Percentiles rank a stretch among this genome's conserved stretches.
Evolutionary conservation across 2,113 vertebrate species (phyloP).

Genomic region (Paraplagusia blochii): DNA sequence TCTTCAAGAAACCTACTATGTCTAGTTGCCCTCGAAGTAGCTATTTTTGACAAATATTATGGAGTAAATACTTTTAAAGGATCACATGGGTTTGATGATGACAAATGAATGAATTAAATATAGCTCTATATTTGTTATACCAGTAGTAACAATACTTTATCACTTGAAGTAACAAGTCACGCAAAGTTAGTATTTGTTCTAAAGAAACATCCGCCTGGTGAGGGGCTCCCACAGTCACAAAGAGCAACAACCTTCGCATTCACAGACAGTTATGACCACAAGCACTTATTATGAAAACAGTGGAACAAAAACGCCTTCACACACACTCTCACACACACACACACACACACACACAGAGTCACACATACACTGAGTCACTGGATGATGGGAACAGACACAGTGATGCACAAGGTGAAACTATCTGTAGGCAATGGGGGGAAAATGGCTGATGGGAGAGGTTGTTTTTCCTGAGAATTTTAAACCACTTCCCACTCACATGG

Average conservation of each 20-base stretch:
- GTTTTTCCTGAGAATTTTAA: neutral
- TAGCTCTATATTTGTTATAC: too few species aligned
- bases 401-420: constrained; percentile 16
- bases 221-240: neutral
- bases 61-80: too few species aligned
- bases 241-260: constrained; percentile 34
- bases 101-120: too few species aligned
- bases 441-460: neutral
- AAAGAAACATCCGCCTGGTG: too few species aligned
- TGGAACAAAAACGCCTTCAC: constrained; percentile 30
- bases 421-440: constrained; percentile 2
- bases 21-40: too few species aligned
- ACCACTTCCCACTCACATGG: neutral
- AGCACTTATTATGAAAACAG: constrained; percentile 46
- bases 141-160: too few species aligned
- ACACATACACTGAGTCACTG: constrained; percentile 8
- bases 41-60: too few species aligned
- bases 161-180: too few species aligned
- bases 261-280: constrained; percentile 46
- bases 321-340: constrained; percentile 1
- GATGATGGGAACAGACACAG: constrained; percentile 4
- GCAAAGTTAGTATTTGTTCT: too few species aligned
- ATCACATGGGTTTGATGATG: too few species aligned
- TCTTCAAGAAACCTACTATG: too few species aligned
- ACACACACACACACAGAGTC: neutral